These are phyloP conservation scores for Tillus elongatus DNA, from an alignment of 2,888 invertebrate genomes.

Conservation along the genomic window DNA sequence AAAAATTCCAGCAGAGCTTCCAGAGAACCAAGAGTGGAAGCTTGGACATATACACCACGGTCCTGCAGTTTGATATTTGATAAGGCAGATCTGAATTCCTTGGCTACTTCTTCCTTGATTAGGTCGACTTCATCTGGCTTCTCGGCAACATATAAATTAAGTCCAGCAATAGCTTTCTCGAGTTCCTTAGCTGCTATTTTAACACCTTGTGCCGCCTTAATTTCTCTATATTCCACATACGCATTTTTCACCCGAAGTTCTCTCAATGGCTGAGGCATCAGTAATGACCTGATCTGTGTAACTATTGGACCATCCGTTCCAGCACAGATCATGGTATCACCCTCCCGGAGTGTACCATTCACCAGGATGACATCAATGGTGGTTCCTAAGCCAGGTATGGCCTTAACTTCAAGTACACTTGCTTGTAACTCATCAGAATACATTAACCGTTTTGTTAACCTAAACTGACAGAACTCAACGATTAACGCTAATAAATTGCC, in stretches of 20 bases:
- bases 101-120: conserved; percentile 73
- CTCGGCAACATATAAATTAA: conserved; percentile 85
- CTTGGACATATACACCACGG: conserved; percentile 97
- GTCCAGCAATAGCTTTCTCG: conserved; percentile 94
- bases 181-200: conserved; percentile 97
- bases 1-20: conserved; percentile 95
- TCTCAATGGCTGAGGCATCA: conserved; percentile 97
- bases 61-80: conserved; percentile 86
- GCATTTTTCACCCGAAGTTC: conserved; percentile 95
- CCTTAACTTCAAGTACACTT: conserved; percentile 83
- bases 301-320: conserved; percentile 98
- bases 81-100: conserved; percentile 79
- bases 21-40: conserved; percentile 96
- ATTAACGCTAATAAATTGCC: conserved; percentile 93
- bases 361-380: conserved; percentile 98
- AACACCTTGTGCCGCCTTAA: conserved; percentile 94
- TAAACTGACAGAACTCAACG: conserved; percentile 82
- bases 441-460: conserved; percentile 79
- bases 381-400: conserved; percentile 92
- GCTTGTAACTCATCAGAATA: conserved; percentile 90
- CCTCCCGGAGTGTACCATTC: conserved; percentile 88
- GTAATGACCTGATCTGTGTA: conserved; percentile 89
- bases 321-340: conserved; percentile 89
- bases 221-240: conserved; percentile 89
- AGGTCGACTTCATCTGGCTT: conserved; percentile 91